Conservation (phyloP, 2,888 invertebrate genomes). For the Acronicta aceris region DNA sequence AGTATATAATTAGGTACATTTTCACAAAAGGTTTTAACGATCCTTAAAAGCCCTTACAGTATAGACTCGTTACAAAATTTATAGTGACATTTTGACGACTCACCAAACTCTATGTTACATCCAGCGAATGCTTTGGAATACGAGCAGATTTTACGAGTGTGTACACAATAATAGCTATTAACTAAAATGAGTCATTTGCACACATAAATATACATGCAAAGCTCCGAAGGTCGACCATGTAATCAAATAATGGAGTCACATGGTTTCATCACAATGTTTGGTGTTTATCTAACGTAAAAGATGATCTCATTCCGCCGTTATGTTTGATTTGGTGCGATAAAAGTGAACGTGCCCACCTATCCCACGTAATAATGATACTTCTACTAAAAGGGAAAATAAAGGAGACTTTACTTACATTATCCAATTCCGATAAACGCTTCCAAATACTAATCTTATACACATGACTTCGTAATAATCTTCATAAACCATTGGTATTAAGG, state of each 20-base stretch:
- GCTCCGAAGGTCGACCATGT: conserved; percentile 44
- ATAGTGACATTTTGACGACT: not conserved
- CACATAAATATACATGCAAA: conserved; percentile 43
- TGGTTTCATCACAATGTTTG: conserved; percentile 41
- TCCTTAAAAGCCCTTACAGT: not conserved
- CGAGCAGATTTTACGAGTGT: conserved; percentile 25
- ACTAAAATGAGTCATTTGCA: conserved; percentile 40
- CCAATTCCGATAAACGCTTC: too few relatives aligned
- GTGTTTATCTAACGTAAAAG: conserved; percentile 36
- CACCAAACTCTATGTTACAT: not conserved
- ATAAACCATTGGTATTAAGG: too few relatives aligned
- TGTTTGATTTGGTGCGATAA: conserved; percentile 46
- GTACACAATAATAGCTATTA: conserved; percentile 23
- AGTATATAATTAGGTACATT: too few relatives aligned
- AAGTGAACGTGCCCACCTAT: conserved; percentile 5
- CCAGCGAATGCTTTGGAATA: conserved; percentile 15
- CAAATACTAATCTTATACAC: too few relatives aligned
- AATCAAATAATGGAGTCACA: conserved; percentile 42
- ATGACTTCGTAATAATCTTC: too few relatives aligned
- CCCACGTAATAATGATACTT: conserved; percentile 1
- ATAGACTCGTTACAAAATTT: not conserved
- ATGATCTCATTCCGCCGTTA: conserved; percentile 54
- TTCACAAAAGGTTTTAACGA: too few relatives aligned
- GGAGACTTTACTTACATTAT: too few relatives aligned
- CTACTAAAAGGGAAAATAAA: not conserved